phyloP scores from a whole-genome alignment of 2,888 invertebrate species.

The Caradrina kadenii region DNA sequence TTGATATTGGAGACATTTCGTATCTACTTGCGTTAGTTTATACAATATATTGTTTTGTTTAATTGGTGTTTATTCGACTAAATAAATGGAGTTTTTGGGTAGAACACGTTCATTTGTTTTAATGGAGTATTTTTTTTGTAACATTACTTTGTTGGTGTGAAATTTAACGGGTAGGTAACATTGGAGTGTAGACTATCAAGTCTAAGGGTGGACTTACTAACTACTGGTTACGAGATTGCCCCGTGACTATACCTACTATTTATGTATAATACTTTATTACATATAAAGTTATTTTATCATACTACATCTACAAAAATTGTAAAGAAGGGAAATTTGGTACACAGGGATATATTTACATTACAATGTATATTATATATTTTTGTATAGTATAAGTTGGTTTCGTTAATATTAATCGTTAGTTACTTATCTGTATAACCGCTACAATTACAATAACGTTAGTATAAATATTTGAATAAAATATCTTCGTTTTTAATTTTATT shows the following conservation, averaged over 20 bases:
- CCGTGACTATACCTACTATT: conserved; percentile 36
- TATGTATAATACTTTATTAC: conserved; percentile 50
- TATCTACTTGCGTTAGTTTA: conserved; percentile 53
- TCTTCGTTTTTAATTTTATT: conserved; percentile 78
- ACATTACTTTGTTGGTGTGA: conserved; percentile 71
- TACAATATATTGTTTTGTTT: conserved; percentile 71
- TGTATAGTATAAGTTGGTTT: conserved; percentile 87
- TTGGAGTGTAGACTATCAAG: conserved; percentile 50
- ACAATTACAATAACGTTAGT: conserved; percentile 86
- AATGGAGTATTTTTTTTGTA: conserved; percentile 1
- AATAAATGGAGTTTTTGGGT: conserved; percentile 34
- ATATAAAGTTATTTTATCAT: conserved; percentile 54
- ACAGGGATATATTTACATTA: conserved; percentile 86
- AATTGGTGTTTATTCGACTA: conserved; percentile 23
- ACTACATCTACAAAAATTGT: conserved; percentile 88
- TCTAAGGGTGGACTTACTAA: conserved; percentile 50
- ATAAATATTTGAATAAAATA: conserved; percentile 89
- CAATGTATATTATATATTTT: conserved; percentile 84
- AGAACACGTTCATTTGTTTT: conserved; percentile 16
- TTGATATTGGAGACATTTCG: conserved; percentile 40
- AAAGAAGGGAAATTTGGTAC: conserved; percentile 90
- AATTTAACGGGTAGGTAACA: conserved; percentile 89
- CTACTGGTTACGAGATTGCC: conserved; percentile 33
- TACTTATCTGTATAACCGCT: conserved; percentile 77
- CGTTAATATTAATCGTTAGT: conserved; percentile 75